A percentile compares a stretch with the other conserved stretches of the same genome.
phyloP scores from a whole-genome alignment of 2,888 invertebrate species.

The Amblyjoppa proteus region DNA sequence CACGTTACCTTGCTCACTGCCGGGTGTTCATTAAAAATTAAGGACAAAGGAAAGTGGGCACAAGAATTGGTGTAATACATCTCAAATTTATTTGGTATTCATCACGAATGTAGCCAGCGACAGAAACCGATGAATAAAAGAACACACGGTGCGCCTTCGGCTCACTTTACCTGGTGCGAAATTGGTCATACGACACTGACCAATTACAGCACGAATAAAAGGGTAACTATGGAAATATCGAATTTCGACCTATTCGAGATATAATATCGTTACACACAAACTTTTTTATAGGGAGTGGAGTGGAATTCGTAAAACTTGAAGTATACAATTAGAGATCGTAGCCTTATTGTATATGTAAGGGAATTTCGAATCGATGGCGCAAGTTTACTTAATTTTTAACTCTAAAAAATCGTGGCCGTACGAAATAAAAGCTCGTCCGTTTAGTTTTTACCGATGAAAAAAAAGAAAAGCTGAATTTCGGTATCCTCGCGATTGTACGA shows the following conservation, averaged over 20 bases:
- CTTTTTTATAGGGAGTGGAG: neutral
- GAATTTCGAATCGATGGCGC: slow-evolving; percentile 46
- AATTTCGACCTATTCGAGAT: neutral
- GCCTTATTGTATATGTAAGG: slow-evolving; percentile 62
- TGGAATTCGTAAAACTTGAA: slow-evolving; percentile 40
- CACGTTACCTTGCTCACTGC: no score
- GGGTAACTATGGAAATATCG: neutral
- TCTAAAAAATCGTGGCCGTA: slow-evolving; percentile 15
- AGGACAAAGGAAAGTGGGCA: no score
- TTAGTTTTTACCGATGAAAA: slow-evolving; percentile 10
- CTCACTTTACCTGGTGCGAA: neutral
- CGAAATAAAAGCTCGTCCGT: slow-evolving; percentile 7
- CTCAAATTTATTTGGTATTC: no score
- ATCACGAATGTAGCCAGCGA: no score
- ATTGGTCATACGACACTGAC: neutral
- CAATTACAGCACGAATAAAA: neutral
- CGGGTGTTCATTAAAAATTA: no score
- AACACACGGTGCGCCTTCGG: no score
- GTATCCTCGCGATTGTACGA: slow-evolving; percentile 19
- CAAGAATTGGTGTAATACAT: no score
- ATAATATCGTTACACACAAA: neutral
- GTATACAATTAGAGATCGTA: slow-evolving; percentile 67
- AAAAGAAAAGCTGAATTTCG: slow-evolving; percentile 32
- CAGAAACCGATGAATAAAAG: no score
- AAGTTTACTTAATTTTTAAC: slow-evolving; percentile 13